Evolutionary conservation across 2,797 vertebrate species (phyloP).

Genomic region (Vipera latastei): DNA sequence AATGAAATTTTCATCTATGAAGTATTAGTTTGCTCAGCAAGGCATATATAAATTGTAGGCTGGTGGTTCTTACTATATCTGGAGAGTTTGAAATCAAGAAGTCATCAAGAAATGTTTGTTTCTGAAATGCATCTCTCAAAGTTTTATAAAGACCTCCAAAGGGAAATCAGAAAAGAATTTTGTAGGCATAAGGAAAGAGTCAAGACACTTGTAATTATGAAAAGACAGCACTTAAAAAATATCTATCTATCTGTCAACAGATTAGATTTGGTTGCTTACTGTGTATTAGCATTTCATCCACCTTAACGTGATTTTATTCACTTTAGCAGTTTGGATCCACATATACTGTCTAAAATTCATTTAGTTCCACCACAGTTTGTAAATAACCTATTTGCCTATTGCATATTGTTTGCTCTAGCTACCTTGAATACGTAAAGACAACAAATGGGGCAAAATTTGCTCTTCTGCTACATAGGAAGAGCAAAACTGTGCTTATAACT

Average conservation of each 20-base stretch:
- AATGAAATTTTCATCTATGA: background rate
- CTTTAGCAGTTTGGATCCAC: conserved; percentile 12
- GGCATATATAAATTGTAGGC: background rate
- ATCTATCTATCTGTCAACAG: conserved; percentile 25
- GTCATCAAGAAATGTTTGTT: background rate
- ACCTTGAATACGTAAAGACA: conserved; percentile 9
- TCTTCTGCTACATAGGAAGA: conserved; percentile 10
- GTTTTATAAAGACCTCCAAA: conserved; percentile 28
- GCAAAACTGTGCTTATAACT: conserved; percentile 19
- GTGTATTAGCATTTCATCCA: conserved; percentile 42
- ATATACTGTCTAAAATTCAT: conserved; percentile 26
- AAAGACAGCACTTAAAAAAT: conserved; percentile 11
- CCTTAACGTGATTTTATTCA: conserved; percentile 7
- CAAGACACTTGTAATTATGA: conserved; percentile 39
- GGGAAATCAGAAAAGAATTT: conserved; percentile 21
- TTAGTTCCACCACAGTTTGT: conserved; percentile 21
- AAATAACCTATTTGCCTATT: conserved; percentile 9
- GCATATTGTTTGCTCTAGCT: conserved; percentile 34
- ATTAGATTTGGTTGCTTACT: conserved; percentile 47
- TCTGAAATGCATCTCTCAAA: conserved; percentile 29
- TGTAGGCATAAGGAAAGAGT: conserved; percentile 36
- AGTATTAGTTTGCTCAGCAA: background rate
- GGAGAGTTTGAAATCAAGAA: background rate
- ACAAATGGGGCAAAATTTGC: conserved; percentile 19
- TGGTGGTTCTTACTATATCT: conserved; percentile 9